Conservation (phyloP, 2,113 vertebrate species). For the Craseonycteris thonglongyai region DNA sequence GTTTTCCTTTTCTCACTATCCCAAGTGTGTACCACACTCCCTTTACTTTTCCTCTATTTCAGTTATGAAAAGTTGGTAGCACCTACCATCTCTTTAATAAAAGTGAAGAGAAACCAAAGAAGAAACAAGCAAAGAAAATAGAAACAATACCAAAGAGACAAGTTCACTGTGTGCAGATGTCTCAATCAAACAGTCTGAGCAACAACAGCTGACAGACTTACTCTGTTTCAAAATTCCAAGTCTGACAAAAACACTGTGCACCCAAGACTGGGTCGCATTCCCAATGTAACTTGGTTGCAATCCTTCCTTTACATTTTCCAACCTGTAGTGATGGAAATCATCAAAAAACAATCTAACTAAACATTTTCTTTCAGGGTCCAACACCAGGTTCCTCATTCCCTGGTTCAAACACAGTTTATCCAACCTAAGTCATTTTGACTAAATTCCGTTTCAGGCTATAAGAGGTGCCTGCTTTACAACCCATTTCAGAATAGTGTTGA, state of each 20-base stretch:
- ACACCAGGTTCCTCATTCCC: background rate
- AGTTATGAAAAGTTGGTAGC: background rate
- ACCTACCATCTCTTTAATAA: background rate
- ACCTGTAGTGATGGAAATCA: background rate
- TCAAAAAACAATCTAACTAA: background rate
- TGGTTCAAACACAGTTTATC: background rate
- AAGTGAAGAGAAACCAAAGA: background rate
- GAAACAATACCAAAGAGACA: background rate
- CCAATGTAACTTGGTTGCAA: background rate
- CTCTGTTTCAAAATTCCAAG: background rate
- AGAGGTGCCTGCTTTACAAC: background rate
- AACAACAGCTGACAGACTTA: background rate
- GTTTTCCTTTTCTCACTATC: background rate
- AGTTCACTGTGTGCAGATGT: background rate
- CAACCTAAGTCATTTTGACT: background rate
- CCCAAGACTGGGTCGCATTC: too few species aligned
- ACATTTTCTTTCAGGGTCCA: background rate
- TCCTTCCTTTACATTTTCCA: background rate
- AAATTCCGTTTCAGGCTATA: background rate
- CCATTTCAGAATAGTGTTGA: background rate
- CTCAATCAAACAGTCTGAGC: background rate
- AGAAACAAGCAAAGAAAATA: background rate
- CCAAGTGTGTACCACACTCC: background rate
- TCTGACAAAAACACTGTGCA: background rate
- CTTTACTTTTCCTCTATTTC: background rate